Evolutionary conservation across 2,113 vertebrate species (phyloP), one percentile per base, ranked within the genome.

Genomic region (Tragulus kanchil): DNA sequence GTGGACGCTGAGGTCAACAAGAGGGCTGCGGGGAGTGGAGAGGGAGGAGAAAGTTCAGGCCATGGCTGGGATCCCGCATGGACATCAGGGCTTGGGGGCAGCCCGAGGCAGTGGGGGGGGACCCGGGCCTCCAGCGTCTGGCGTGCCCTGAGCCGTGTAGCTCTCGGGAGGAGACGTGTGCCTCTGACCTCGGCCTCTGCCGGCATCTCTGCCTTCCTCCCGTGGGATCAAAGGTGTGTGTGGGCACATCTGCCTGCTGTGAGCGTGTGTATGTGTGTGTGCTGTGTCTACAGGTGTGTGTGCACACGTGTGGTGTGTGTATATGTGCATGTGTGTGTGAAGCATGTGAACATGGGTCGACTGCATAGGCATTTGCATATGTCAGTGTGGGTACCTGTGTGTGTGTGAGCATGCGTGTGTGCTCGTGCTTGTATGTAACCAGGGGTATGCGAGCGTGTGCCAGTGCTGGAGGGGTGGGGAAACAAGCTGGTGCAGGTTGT

Each of bases 111-210:
- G 82, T 15, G 13, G 26, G 1, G 61, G 17, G 31, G 8, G 31
- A 0, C 0, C 0, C 1, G 8, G 61, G 54, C 42, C 61, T 52
- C 31, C 17, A 5, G 93, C n/a, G 52, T 4, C 17, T 8, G 0
- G 4, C 1, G n/a, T 2, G 17, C 4, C 87, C 62, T 2, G 31
- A 2, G 31, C 28, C 36, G 36, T 36, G 36, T 36, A 36, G 36
- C 26, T 50, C 17, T 13, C 26, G 52, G 61, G 45, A 84, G 77
- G 62, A 28, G 58, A 2, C 0, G 19, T 10, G 8, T 50, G 77
- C 13, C 36, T 54, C 48, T 54, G 78, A 5, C 9, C 75, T 52
- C 1, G 16, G 77, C 42, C n/a, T 54, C 94, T 15, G 31, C 12
- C 0, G 0, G 21, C 26, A 6, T 61, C 64, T 79, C 77, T 59